Evolutionary conservation across 2,888 invertebrate genomes (phyloP).

Genomic region (Odiellus spinosus): DNA sequence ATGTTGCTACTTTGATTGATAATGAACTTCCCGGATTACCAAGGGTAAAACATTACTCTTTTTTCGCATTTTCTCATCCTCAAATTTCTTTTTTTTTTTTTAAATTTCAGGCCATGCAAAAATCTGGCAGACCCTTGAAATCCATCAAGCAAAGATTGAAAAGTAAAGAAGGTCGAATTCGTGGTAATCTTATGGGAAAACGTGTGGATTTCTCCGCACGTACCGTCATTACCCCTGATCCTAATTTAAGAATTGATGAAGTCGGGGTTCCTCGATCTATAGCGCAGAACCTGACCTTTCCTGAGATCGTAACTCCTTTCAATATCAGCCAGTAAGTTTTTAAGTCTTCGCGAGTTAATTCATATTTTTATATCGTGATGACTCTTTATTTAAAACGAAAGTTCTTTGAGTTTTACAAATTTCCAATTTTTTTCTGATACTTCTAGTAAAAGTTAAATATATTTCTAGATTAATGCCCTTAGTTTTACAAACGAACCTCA

Average conservation of each 20-base stretch:
- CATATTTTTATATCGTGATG: not conserved
- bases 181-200: constrained; percentile 99
- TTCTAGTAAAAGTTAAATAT: not conserved
- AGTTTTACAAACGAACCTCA: not conserved
- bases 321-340: constrained; percentile 72
- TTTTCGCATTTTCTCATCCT: not conserved
- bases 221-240: constrained; percentile 95
- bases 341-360: not conserved
- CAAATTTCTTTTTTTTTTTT: constrained; percentile 33
- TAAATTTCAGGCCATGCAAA: constrained; percentile 84
- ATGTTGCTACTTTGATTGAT: constrained; percentile 93
- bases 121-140: constrained; percentile 95
- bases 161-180: constrained; percentile 96
- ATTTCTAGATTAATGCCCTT: not conserved
- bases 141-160: constrained; percentile 87
- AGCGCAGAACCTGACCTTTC: constrained; percentile 97
- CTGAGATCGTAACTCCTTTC: constrained; percentile 97
- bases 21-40: constrained; percentile 99
- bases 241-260: constrained; percentile 84
- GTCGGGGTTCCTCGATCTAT: constrained; percentile 96
- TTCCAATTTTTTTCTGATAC: not conserved
- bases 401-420: not conserved
- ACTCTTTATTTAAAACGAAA: not conserved
- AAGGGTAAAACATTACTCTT: constrained; percentile 11
- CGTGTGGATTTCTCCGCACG: constrained; percentile 99